Evolutionary conservation across 2,113 vertebrate species (phyloP).

Genomic region (Malurus elegans): DNA sequence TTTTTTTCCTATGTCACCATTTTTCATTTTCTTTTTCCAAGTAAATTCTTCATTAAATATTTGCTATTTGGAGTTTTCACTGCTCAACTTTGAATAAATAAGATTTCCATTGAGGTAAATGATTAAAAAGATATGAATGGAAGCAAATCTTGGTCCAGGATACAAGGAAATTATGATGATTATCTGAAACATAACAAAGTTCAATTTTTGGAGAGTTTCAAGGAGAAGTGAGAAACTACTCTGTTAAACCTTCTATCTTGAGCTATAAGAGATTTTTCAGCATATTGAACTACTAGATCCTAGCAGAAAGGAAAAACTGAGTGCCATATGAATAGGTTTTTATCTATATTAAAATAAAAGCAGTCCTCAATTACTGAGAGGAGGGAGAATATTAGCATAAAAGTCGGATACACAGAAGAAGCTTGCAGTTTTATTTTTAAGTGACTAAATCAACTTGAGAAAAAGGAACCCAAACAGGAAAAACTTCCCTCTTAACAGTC

Average conservation of each 20-base stretch:
- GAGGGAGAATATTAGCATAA: not conserved
- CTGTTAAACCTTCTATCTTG: not conserved
- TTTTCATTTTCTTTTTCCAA: not conserved
- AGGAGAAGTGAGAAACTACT: not conserved
- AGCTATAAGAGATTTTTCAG: not conserved
- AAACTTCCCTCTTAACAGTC: not conserved
- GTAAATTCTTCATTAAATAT: not conserved
- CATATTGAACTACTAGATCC: not conserved
- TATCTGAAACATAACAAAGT: not conserved
- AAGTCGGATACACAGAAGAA: not conserved
- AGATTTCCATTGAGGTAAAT: not conserved
- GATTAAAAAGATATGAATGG: not conserved
- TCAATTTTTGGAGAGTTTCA: not conserved
- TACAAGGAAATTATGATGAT: not conserved
- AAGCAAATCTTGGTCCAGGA: not conserved
- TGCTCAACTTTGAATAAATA: not conserved
- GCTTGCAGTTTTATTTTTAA: not conserved
- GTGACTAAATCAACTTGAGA: slow-evolving; percentile 1
- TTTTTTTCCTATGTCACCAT: not conserved
- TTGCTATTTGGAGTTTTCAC: not conserved
- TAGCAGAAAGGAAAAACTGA: not conserved
- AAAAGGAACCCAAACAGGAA: slow-evolving; percentile 22
- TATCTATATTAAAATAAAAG: not conserved
- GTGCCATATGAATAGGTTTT: not conserved
- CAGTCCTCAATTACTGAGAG: not conserved